Evolutionary conservation across 2,888 invertebrate species (phyloP).

Genomic region (Apodemia mormo): DNA sequence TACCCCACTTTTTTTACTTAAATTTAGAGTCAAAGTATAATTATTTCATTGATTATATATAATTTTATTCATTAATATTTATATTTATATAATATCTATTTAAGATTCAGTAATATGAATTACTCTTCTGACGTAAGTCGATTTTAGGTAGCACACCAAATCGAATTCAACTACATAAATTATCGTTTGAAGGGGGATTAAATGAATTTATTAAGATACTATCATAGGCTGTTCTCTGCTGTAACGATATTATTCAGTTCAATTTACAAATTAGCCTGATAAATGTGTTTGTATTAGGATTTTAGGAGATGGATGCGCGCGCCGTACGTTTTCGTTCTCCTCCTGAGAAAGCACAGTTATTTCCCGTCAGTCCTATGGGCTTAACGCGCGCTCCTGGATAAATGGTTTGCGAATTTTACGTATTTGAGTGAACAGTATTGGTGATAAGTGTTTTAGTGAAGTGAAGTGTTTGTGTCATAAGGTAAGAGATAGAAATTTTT

Average conservation of each 20-base stretch:
- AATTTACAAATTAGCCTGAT: constrained; percentile 77
- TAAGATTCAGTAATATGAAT: no score
- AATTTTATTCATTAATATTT: no score
- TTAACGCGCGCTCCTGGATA: constrained; percentile 27
- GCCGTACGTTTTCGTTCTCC: constrained; percentile 57
- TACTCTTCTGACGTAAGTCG: no score
- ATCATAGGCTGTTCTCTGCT: constrained; percentile 13
- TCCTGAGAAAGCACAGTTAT: constrained; percentile 57
- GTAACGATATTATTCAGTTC: constrained; percentile 74
- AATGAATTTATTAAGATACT: constrained; percentile 9
- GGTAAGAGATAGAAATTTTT: constrained; percentile 6
- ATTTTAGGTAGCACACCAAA: no score
- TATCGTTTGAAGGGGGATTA: not conserved
- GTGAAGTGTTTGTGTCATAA: constrained; percentile 23
- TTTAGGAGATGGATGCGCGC: constrained; percentile 68
- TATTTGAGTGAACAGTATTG: constrained; percentile 32
- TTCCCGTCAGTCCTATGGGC: constrained; percentile 26
- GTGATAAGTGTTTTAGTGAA: constrained; percentile 21
- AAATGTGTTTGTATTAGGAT: constrained; percentile 77
- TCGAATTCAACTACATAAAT: not conserved
- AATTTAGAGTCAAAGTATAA: no score
- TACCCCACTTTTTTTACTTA: no score
- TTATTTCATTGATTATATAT: no score
- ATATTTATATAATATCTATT: no score
- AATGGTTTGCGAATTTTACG: constrained; percentile 21